Conservation (phyloP, 2,888 invertebrate species). For the Lycocerus yunnanus region DNA sequence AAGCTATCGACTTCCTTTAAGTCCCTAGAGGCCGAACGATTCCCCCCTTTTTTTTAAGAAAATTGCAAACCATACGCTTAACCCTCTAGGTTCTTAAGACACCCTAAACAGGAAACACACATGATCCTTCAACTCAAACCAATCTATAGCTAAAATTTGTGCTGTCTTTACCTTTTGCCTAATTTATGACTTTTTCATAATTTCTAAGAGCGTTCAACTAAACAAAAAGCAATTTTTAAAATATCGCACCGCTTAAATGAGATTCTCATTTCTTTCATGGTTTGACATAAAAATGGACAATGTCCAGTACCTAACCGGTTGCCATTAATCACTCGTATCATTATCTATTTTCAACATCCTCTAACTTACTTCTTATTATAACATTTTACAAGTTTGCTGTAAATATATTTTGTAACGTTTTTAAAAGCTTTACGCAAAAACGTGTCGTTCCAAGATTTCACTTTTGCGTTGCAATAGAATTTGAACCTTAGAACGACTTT, state of each 20-base stretch:
- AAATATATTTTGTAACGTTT: conserved; percentile 15
- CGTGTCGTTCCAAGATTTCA: conserved; percentile 18
- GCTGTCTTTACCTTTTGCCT: background rate
- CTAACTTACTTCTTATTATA: background rate
- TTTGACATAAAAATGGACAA: background rate
- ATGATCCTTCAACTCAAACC: conserved; percentile 27
- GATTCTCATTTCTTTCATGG: background rate
- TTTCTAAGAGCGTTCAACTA: background rate
- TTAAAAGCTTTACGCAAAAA: conserved; percentile 29
- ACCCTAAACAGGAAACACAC: conserved; percentile 31
- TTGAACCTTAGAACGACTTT: background rate
- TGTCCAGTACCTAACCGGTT: background rate
- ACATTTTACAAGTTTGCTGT: conserved; percentile 12
- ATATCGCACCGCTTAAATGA: background rate
- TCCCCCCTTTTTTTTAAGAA: conserved; percentile 10
- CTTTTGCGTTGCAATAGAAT: background rate
- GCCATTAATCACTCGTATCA: conserved; percentile 2
- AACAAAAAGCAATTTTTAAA: background rate
- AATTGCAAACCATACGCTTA: conserved; percentile 27
- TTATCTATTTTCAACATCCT: background rate
- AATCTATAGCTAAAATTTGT: conserved; percentile 12
- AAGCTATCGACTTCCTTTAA: conserved; percentile 28
- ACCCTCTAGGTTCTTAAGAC: conserved; percentile 30
- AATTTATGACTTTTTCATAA: conserved; percentile 2
- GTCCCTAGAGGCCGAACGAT: conserved; percentile 22